These are phyloP conservation scores for Heliocidaris tuberculata DNA, from an alignment of 35 echinoderm and acorn worm genomes.

Conservation along the genomic window DNA sequence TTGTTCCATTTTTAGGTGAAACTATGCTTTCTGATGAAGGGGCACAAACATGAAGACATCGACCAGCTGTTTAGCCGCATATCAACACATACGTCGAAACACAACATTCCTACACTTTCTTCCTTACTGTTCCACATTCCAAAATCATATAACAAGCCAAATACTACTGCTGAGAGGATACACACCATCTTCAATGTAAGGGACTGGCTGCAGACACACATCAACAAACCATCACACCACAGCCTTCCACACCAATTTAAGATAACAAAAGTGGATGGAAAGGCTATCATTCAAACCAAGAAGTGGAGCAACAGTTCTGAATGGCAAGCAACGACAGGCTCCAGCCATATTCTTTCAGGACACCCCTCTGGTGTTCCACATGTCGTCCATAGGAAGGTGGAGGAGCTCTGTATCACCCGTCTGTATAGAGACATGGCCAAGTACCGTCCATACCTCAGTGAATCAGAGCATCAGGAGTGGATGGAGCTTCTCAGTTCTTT, in stretches of 20 bases:
- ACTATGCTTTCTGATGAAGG: constrained; percentile 54
- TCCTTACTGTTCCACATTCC: neutral
- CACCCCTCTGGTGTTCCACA: neutral
- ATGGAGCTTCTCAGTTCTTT: neutral
- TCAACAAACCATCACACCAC: constrained; percentile 26
- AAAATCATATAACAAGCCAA: constrained; percentile 41
- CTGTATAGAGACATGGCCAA: neutral
- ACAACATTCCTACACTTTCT: constrained; percentile 42
- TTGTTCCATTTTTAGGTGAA: constrained; percentile 53
- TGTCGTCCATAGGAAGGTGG: neutral
- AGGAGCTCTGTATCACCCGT: neutral
- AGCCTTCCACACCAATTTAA: constrained; percentile 60
- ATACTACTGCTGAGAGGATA: constrained; percentile 48
- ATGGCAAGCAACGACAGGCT: neutral
- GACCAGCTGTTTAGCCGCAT: constrained; percentile 59
- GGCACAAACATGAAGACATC: constrained; percentile 63
- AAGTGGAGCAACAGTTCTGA: constrained; percentile 7
- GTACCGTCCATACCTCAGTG: constrained; percentile 16
- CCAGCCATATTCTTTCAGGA: neutral
- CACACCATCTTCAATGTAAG: neutral
- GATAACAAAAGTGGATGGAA: constrained; percentile 46
- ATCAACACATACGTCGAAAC: neutral
- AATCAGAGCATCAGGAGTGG: neutral
- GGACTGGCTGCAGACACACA: constrained; percentile 49
- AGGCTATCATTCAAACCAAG: neutral